Evolutionary conservation across 1,140 invertebrate genomes (phyloP), one percentile per base, ranked within the genome.

Genomic region (Lepeophtheirus salmonis): DNA sequence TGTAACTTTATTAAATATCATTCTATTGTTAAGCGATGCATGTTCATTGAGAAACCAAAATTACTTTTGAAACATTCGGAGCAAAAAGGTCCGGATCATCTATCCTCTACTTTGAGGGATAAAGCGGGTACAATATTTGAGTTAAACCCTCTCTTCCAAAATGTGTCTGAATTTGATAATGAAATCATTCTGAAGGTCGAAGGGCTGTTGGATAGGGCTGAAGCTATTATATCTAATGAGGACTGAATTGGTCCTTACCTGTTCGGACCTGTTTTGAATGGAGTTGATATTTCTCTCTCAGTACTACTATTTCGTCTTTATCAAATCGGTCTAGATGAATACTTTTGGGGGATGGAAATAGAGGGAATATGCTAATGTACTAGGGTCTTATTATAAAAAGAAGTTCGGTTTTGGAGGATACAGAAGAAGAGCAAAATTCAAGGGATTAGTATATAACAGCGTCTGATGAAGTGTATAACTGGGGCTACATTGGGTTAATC

Each of bases 291-390:
- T 2, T 24, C 26, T 2, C 26, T 57, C n/a, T 24, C 17, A 17
- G 23, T 20, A 16, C 21, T 41, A 26, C 26, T 57, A 12, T 20
- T 57, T 21, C 2, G 55, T 3, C 55, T 57, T 2, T 57, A 57
- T 41, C 55, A 57, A 41, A 3, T 57, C 20, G 55, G 55, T 17
- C 26, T 57, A 23, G 55, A 57, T 16, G 23, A 57, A 57, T 17
- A 30, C 2, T 16, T 17, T 41, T 57, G 55, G 55, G 26, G 26
- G 16, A 22, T n/a, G 52, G 52, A 17, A 30, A 17, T 20, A 14
- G 22, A 17, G 17, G 17, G 2, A 50, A 25, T 57, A 16, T 57
- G 26, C n/a, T 23, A 14, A n/a, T 57, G 13, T 57, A 57, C 26
- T 17, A 25, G 2, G n/a, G 21, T 16, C 6, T 26, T 2, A 23